Base-by-base conservation (phyloP, 2,888 invertebrate species). In the Oligia strigilis region DNA sequence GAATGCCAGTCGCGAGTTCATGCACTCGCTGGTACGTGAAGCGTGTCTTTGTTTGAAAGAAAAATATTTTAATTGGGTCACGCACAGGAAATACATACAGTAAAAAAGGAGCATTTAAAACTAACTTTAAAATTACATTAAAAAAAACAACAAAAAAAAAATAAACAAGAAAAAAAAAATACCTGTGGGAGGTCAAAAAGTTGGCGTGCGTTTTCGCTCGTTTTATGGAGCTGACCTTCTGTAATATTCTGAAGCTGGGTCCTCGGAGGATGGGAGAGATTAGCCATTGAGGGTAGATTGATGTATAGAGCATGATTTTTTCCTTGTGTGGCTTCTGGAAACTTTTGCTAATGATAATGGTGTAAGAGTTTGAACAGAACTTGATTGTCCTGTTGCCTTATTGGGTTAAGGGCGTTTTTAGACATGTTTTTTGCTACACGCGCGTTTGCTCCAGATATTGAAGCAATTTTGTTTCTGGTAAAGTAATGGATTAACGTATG, bases 271-370 rank as follows among this genome's bases (percentile, higher is more conserved):
- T 74, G 36, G 13, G 43, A 62, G 49, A 77, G 65, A 85, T 85
- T 75, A 83, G 77, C 72, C 9, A 85, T 70, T 83, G 77, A 72
- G 43, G 46, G 52, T 36, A 80, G 74, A 86, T 83, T 86, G 77
- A 85, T 87, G 75, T 75, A 52, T 70, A 46, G 29, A 29, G 14
- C 62, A 77, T 86, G 66, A 52, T 75, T 80, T 83, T 74, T 83
- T 83, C 58, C 69, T 70, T 72, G 66, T 75, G 64, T 23, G n/a
- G 36, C 40, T 74, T 72, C n/a, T 36, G 43, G 58, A 62, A 75
- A 76, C 49, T 80, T 83, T 65, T 55, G 23, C 62, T 75, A 43
- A 55, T 36, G 58, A n/a, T 74, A 13, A 60, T 60, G 72, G 40
- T 66, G 43, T 71, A 49, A 60, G 60, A 69, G 69, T 85, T 81